Base-by-base conservation (phyloP, 2,888 invertebrate species). In the Drosophila cracens region DNA sequence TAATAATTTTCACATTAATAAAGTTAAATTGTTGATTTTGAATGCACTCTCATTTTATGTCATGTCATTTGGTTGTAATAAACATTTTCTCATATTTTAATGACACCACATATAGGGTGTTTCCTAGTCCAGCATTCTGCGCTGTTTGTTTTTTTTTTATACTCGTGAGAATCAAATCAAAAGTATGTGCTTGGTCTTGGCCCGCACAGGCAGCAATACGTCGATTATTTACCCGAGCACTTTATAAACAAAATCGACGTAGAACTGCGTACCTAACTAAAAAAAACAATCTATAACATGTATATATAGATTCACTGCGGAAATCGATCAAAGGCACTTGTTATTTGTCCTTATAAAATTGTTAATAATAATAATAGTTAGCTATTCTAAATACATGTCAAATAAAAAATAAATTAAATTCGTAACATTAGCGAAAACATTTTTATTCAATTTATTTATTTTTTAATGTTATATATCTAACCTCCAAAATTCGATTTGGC, bases 231-330 rank as follows among this genome's bases (percentile, higher is more conserved):
- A 70, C 71, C 48, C 56, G 61, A 60, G 53, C 63, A 63, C 53
- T 54, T 61, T 58, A 65, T 72, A 84, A 89, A 79, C 90, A 84
- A 70, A 82, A 70, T 70, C 58, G 62, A 72, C 48, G 48, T 74
- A 25, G 66, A 61, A 54, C 25, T 46, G 46, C 8, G 62, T 51
- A 46, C 62, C 63, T 63, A 60, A 52, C 53, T 60, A 66, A 68
- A 71, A 69, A 77, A 76, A 76, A 60, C 81, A 76, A 70, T n/a
- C 48, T 49, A 46, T 34, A 2, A 18, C 25, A 27, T 27, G 38
- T 53, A 16, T 6, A 48, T 36, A 57, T 59, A 21, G 16, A 16
- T 68, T 53, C 46, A 36, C 46, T 79, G 49, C 43, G 43, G 6
- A 43, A 21, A 0, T 21, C 21, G 6, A n/a, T 40, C 40, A 10